Evolutionary conservation across 2,888 invertebrate species (phyloP), one percentile per base, ranked within the genome.

Genomic region (Callyntrura sp.): DNA sequence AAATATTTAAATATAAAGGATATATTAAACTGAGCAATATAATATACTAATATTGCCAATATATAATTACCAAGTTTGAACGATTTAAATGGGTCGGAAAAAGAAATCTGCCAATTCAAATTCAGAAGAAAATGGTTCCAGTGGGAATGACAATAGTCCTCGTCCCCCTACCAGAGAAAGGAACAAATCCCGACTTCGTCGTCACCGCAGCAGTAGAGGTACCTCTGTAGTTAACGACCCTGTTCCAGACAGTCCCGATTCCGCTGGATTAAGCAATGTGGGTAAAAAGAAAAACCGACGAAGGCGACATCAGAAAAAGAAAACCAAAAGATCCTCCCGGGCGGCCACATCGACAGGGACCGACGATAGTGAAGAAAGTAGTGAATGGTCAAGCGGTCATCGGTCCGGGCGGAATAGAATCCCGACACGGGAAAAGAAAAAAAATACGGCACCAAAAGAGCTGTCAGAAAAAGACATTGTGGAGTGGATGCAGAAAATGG

Each of bases 401-500:
- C n/a, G 23, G 25, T 51, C 23, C 6, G 55, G 17, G 14, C n/a
- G n/a, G n/a, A 78, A 48, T 23, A n/a, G 28, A 28, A 11, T 68
- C 4, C 20, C 51, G 45, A 11, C 83, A 20, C 35, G 8, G 78
- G 28, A 48, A 51, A 78, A 45, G 17, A 85, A 17, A n/a, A 60
- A n/a, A n/a, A n/a, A n/a, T n/a, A n/a, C n/a, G n/a, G n/a, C n/a
- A 28, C 20, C 57, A 8, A 81, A 70, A n/a, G 87, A 87, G 8
- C 8, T 82, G 9, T 81, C 87, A 8, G 87, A 87, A 73, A 43
- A 43, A 57, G 87, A 87, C n/a, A 81, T 87, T 45, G 87, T 87
- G 0, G 23, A 81, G 9, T 48, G 70, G 28, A 79, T 87, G 65
- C 79, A 43, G 17, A 25, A 20, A 23, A 81, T 55, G 57, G 55